A percentile compares a stretch with the other conserved stretches of the same genome.
phyloP scores from a whole-genome alignment of 2,113 vertebrate genomes.

The Grallaria varia region DNA sequence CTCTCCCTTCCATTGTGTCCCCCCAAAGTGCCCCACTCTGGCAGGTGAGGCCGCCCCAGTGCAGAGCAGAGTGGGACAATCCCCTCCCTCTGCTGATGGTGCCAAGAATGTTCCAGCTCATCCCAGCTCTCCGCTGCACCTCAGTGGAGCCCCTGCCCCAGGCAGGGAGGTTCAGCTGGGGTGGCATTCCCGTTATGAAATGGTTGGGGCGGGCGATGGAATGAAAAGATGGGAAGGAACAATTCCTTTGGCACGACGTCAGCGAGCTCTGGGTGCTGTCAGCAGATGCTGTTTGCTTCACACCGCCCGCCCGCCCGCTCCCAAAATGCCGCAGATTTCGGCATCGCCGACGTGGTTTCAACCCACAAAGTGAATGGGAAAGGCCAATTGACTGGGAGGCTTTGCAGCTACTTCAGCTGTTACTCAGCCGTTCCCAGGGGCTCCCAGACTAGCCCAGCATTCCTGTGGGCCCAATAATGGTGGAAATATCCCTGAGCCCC shows the following conservation, averaged over 20 bases:
- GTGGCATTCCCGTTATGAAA: background rate
- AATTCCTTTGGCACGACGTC: background rate
- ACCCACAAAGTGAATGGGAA: background rate
- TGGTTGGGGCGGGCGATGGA: background rate
- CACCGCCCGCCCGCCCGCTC: background rate
- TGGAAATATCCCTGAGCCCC: background rate
- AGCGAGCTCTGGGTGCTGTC: background rate
- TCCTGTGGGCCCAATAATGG: background rate
- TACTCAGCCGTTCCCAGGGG: background rate
- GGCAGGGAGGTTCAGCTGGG: background rate
- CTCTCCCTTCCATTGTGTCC: background rate
- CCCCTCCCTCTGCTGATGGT: background rate
- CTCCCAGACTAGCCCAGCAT: background rate
- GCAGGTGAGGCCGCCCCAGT: background rate
- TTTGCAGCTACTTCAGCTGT: background rate
- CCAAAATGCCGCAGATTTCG: background rate
- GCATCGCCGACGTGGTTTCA: background rate
- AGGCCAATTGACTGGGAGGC: background rate
- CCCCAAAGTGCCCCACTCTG: background rate
- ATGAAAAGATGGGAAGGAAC: background rate
- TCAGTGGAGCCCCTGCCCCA: fast-evolving
- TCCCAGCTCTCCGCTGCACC: fast-evolving
- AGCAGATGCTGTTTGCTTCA: conserved; percentile 43
- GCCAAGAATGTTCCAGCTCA: background rate
- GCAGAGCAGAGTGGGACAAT: background rate